A percentile compares a stretch with the other conserved stretches of the same genome.
Conservation (phyloP, 2,797 vertebrate genomes). For the Oryzias dopingdopingensis region DNA sequence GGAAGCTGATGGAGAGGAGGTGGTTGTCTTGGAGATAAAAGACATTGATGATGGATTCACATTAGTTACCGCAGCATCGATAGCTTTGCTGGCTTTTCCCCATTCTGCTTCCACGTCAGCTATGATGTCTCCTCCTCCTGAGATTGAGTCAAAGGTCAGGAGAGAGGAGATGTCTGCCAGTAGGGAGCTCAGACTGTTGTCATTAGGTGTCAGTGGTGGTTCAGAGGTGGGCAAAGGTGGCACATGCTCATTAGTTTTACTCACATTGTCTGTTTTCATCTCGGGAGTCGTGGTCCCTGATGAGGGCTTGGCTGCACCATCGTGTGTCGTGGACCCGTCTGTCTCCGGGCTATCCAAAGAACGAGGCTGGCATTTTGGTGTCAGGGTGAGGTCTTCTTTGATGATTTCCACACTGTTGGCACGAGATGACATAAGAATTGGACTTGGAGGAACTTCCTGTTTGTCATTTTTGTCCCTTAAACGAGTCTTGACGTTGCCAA, state of each 20-base stretch:
- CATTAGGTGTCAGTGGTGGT: constrained; percentile 83
- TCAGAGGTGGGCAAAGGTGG: constrained; percentile 73
- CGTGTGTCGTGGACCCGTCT: constrained; percentile 36
- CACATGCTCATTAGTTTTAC: constrained; percentile 44
- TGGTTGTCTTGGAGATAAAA: constrained; percentile 46
- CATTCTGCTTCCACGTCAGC: constrained; percentile 92
- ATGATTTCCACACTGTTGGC: constrained; percentile 82
- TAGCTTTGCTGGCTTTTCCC: constrained; percentile 73
- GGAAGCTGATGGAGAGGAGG: constrained; percentile 37
- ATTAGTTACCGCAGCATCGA: constrained; percentile 58
- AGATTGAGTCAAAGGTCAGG: constrained; percentile 97
- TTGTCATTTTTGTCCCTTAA: constrained; percentile 83
- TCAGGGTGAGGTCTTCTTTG: constrained; percentile 79
- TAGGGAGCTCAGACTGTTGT: constrained; percentile 86
- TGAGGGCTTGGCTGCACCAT: constrained; percentile 49
- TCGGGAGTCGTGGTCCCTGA: constrained; percentile 32
- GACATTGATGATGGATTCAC: constrained; percentile 41
- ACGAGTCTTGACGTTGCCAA: constrained; percentile 86
- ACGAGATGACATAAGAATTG: constrained; percentile 78
- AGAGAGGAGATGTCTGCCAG: constrained; percentile 98
- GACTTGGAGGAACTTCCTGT: constrained; percentile 75
- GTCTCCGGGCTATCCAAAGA: constrained; percentile 58
- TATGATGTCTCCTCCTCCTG: constrained; percentile 93
- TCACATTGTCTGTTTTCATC: constrained; percentile 34
- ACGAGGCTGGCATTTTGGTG: constrained; percentile 69